phyloP scores from a whole-genome alignment of 53 echinoderm and acorn worm genomes.

The Echinometra lucunter region DNA sequence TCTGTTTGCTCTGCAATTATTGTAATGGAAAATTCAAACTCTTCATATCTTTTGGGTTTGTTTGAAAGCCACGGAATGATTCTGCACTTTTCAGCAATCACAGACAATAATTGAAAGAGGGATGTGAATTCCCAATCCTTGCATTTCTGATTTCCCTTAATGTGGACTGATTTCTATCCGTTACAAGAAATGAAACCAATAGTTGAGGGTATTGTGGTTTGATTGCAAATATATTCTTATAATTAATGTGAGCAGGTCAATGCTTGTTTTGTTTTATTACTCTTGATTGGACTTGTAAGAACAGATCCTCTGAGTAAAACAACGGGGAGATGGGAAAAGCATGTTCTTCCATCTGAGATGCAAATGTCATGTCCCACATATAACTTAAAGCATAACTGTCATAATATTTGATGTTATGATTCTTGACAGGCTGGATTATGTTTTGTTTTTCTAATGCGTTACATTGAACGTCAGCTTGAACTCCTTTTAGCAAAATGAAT shows the following conservation, averaged over 20 bases:
- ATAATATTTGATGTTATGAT: background rate
- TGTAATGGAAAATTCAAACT: constrained; percentile 26
- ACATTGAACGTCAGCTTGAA: background rate
- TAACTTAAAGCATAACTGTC: background rate
- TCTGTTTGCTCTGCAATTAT: constrained; percentile 42
- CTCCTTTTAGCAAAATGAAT: background rate
- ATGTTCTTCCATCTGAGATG: background rate
- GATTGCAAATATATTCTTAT: constrained; percentile 33
- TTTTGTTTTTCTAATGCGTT: background rate
- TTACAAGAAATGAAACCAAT: background rate
- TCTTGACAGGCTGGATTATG: background rate
- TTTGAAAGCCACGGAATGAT: constrained; percentile 20
- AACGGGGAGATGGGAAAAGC: background rate
- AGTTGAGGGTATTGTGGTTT: constrained; percentile 14
- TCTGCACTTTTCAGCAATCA: constrained; percentile 59
- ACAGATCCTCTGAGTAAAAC: background rate
- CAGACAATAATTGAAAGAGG: constrained; percentile 55
- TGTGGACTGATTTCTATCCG: background rate
- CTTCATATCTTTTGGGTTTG: background rate
- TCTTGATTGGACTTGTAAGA: background rate
- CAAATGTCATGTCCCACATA: background rate
- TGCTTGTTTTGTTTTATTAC: constrained; percentile 24
- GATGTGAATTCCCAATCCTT: constrained; percentile 61
- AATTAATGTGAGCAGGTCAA: constrained; percentile 52
- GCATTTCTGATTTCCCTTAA: constrained; percentile 53